Evolutionary conservation across 2,113 vertebrate species (phyloP).

Genomic region (Eolophus roseicapilla): DNA sequence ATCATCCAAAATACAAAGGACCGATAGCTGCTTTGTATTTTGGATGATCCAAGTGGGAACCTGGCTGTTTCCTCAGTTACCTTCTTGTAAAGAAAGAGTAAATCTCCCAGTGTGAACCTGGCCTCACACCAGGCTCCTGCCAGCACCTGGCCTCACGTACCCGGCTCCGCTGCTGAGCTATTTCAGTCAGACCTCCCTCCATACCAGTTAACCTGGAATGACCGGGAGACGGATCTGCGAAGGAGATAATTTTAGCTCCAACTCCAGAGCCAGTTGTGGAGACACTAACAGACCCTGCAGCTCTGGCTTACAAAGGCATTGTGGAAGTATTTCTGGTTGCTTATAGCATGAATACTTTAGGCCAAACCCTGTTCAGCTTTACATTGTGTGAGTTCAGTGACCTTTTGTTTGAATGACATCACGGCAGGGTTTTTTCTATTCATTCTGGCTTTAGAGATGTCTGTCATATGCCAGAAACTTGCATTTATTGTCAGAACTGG

Average conservation of each 20-base stretch:
- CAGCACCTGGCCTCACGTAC: background rate
- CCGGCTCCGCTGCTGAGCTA: background rate
- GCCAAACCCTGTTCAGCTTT: background rate
- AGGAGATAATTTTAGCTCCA: background rate
- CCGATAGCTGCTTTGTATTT: background rate
- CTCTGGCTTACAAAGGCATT: background rate
- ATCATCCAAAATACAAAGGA: too few species aligned
- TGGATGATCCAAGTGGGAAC: background rate
- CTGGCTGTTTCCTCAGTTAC: background rate
- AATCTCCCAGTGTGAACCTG: background rate
- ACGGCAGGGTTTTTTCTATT: background rate
- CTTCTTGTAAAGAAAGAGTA: background rate
- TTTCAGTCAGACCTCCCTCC: background rate
- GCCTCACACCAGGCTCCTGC: background rate
- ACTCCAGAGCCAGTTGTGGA: conserved; percentile 10
- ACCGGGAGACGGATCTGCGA: background rate
- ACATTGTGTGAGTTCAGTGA: conserved; percentile 15
- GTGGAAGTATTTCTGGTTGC: background rate
- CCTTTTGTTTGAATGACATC: conserved; percentile 11
- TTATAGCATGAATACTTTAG: background rate
- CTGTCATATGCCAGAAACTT: conserved; percentile 22
- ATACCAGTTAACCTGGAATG: background rate
- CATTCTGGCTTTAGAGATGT: background rate
- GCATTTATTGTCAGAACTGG: background rate
- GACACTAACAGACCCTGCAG: background rate